Conservation (phyloP, 2,888 invertebrate genomes). For the Girardia tigrina region DNA sequence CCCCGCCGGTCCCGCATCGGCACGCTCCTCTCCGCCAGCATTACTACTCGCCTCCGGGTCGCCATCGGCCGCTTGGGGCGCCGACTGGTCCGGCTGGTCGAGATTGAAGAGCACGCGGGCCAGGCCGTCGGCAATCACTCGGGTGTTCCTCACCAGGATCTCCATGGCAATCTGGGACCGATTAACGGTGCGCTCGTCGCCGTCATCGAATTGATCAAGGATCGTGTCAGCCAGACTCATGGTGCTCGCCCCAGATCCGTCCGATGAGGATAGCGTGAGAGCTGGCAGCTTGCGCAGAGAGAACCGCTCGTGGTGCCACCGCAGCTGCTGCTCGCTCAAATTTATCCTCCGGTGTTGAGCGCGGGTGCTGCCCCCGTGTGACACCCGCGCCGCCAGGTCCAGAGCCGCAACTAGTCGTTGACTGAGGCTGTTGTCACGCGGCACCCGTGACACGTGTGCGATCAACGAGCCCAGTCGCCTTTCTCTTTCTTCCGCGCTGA, state of each 20-base stretch:
- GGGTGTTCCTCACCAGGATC: background rate
- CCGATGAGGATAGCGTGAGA: constrained; percentile 66
- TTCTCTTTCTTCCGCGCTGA: no score
- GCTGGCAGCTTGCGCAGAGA: constrained; percentile 78
- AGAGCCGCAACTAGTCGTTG: constrained; percentile 39
- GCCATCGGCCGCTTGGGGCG: no score
- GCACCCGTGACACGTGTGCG: constrained; percentile 90
- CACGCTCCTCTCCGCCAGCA: no score
- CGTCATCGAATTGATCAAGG: no score
- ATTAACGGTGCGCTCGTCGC: background rate
- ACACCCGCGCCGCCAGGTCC: background rate
- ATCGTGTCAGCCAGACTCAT: no score
- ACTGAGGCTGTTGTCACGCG: constrained; percentile 67
- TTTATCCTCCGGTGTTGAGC: constrained; percentile 85
- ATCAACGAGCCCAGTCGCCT: no score
- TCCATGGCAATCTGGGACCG: no score
- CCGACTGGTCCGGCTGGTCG: no score
- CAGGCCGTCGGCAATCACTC: background rate
- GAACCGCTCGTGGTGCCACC: constrained; percentile 93
- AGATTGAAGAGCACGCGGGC: background rate
- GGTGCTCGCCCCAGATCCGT: no score
- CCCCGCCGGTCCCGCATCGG: no score
- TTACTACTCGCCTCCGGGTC: no score
- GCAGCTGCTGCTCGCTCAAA: constrained; percentile 71
- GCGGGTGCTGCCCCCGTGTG: background rate